These are phyloP conservation scores for Neodon shergylaensis DNA, from an alignment of 2,113 vertebrate species.

Conservation along the genomic window DNA sequence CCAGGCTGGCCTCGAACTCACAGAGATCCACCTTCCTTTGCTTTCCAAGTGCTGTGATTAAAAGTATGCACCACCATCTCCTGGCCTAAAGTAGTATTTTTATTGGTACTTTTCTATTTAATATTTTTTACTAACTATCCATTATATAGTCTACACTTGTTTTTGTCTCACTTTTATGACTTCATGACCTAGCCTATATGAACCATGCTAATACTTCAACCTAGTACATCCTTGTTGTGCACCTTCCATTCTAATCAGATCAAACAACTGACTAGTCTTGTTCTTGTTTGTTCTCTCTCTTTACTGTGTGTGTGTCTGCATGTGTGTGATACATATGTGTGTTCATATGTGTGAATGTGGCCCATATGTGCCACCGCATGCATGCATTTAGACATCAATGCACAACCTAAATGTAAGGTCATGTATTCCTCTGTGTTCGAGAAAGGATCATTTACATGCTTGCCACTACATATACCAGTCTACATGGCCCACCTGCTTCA, in stretches of 20 bases:
- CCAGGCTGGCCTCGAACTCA: no score
- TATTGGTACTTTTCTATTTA: constrained; percentile 29
- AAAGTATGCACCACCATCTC: no score
- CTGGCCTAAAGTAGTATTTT: not conserved
- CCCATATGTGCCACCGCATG: not conserved
- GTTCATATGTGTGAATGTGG: not conserved
- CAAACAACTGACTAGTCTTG: not conserved
- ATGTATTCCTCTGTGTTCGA: not conserved
- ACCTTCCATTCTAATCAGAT: constrained; percentile 3
- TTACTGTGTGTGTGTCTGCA: not conserved
- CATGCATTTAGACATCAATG: not conserved
- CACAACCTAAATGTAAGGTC: not conserved
- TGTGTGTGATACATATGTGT: not conserved
- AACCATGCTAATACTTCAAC: not conserved
- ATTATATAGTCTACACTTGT: not conserved
- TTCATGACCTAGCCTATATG: not conserved
- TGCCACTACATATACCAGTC: not conserved
- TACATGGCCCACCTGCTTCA: not conserved
- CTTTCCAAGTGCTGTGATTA: no score
- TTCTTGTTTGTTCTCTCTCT: not conserved
- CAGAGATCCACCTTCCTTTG: no score
- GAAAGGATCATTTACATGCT: not conserved
- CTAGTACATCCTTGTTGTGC: not conserved
- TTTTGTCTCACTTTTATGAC: constrained; percentile 19
- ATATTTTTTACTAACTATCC: not conserved